Evolutionary conservation across 1,140 invertebrate genomes (phyloP), one percentile per base, ranked within the genome.

Genomic region (Heliconius eleuchia): DNA sequence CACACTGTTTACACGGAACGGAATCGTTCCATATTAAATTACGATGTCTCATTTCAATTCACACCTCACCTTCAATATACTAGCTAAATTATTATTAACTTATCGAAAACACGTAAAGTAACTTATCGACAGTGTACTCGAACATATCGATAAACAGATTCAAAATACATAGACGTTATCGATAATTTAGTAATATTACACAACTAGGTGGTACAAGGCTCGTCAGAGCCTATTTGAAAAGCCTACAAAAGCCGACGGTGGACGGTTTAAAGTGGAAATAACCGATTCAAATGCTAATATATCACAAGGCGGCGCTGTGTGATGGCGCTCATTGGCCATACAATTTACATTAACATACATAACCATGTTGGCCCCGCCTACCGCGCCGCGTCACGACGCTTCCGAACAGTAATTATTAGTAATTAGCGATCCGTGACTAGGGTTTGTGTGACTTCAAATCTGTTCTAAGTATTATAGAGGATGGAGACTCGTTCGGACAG

Each of bases 201-300:
- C 89, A 91, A 91, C 83, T 74, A 87, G 85, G 87, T 84, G 87
- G 83, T 87, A 85, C 86, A 23, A 23, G 23, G 23, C 23, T 23
- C 23, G 23, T 23, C 23, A 85, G 83, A 71, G 82, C 82, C 83
- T 87, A 87, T 86, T 83, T 80, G 83, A 86, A 88, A 90, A 88
- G 83, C 85, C 83, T 80, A 91, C 88, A 90, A 92, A 92, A 89
- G 86, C 87, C 79, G 83, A 83, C 76, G 79, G 84, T 19, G 37
- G 74, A 77, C 52, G 79, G 84, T 86, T 86, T 78, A 70, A 83
- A 84, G 84, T 83, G 77, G 85, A 88, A 91, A 92, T 92, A 91
- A 92, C 83, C 91, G 88, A 88, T 93, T 92, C 90, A 94, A 94
- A 94, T 94, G 91, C 88, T 94, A 94, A 94, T 94, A 93, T 93